phyloP scores from a whole-genome alignment of 2,888 invertebrate genomes.

The Eudemis profundana region DNA sequence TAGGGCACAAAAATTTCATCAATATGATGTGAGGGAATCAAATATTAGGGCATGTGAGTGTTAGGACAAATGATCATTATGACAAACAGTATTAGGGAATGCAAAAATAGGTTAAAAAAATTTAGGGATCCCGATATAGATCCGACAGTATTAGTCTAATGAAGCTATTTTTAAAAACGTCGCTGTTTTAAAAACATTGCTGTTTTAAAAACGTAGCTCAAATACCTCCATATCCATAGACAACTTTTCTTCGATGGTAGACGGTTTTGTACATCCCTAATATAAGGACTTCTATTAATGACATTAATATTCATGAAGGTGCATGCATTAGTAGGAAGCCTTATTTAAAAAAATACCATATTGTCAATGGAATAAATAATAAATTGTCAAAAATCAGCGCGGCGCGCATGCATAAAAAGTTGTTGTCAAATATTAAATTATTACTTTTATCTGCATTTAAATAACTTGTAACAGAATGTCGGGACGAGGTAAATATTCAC shows the following conservation, averaged over 20 bases:
- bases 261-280: constrained; percentile 27
- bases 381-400: constrained; percentile 22
- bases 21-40: too few relatives aligned
- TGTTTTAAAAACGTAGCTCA: not conserved
- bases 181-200: not conserved
- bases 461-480: constrained; percentile 55
- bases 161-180: constrained; percentile 3
- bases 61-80: too few relatives aligned
- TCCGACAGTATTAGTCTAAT: constrained; percentile 14
- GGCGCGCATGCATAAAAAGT: constrained; percentile 25
- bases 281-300: constrained; percentile 3
- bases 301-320: not conserved
- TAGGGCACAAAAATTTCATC: too few relatives aligned
- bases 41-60: too few relatives aligned
- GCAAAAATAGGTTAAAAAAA: too few relatives aligned
- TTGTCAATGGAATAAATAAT: constrained; percentile 8
- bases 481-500: constrained; percentile 57
- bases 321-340: not conserved
- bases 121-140: too few relatives aligned
- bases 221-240: constrained; percentile 12
- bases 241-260: not conserved
- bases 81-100: too few relatives aligned
- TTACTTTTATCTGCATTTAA: not conserved
- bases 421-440: constrained; percentile 14
- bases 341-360: constrained; percentile 8